A percentile compares a stretch with the other conserved stretches of the same genome.
phyloP scores from a whole-genome alignment of 2,888 invertebrate species.

The Sylvicola cinctus region DNA sequence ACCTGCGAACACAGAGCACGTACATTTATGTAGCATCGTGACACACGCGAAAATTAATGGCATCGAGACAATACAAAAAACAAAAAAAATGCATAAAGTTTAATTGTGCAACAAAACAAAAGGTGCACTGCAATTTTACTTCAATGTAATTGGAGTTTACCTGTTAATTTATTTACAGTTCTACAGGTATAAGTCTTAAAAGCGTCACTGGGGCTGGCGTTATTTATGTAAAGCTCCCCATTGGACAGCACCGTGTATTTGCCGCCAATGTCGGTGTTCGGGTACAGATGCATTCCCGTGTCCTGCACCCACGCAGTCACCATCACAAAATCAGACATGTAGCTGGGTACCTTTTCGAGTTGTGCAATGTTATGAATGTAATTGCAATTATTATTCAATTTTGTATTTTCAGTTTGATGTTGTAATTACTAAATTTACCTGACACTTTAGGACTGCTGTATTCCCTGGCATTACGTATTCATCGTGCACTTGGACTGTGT shows the following conservation, averaged over 20 bases:
- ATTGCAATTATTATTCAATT: neutral
- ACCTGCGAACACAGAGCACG: constrained; percentile 14
- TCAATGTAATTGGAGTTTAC: too few relatives aligned
- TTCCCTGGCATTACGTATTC: constrained; percentile 83
- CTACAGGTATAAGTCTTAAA: constrained; percentile 64
- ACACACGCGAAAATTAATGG: too few relatives aligned
- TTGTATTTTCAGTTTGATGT: neutral
- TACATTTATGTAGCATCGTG: too few relatives aligned
- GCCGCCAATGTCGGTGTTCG: constrained; percentile 50
- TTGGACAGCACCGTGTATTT: constrained; percentile 61
- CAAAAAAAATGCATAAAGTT: too few relatives aligned
- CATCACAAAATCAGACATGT: constrained; percentile 71
- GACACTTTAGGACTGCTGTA: constrained; percentile 75
- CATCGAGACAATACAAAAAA: too few relatives aligned
- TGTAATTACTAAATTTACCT: constrained; percentile 19
- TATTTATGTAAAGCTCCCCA: constrained; percentile 67
- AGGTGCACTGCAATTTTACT: too few relatives aligned
- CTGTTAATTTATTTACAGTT: constrained; percentile 61
- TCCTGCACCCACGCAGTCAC: constrained; percentile 81
- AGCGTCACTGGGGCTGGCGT: constrained; percentile 56
- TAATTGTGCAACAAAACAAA: too few relatives aligned
- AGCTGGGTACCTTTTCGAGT: constrained; percentile 43
- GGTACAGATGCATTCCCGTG: constrained; percentile 49
- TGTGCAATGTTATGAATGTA: neutral
- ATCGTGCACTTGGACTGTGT: constrained; percentile 77